Evolutionary conservation across 2,113 vertebrate genomes (phyloP), one percentile per base, ranked within the genome.

Genomic region (Megatriorchis doriae): DNA sequence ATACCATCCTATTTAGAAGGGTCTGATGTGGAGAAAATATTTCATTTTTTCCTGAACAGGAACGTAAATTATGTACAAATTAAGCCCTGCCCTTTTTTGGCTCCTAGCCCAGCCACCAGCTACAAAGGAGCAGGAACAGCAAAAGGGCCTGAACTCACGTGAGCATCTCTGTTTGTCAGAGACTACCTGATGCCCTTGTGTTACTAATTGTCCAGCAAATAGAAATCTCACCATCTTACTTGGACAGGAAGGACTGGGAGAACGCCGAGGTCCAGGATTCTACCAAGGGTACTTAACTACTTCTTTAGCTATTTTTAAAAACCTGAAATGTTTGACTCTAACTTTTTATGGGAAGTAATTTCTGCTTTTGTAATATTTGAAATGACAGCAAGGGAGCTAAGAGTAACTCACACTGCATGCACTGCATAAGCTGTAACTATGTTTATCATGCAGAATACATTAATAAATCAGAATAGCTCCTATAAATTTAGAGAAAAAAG

Each of bases 51-150:
- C 75, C 52, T 62, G 38, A 82, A 72, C 86, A 87, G 71, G 94
- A 86, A 91, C 1, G 8, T 79, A 68, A 86, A 96, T 95, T 70
- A 81, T 72, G 66, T 82, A n/a, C 53, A 56, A 68, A 94, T 93
- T 81, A 91, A 94, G 94, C 89, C 96, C 94, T 89, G 88, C 95
- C 96, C 93, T 89, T 75, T 71, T 84, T 11, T 95, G 94, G 81
- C 81, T 88, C 59, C n/a, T 62, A 79, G 94, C 94, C 93, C 90
- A 94, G 25, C 8, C 86, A 56, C 13, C 48, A 87, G 27, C 84
- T 77, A 42, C 84, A 62, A 61, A 84, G 93, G 78, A 93, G 50
- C 65, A 93, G 90, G 86, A 84, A 29, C 43, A 80, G 58, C 81
- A 82, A 81, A 94, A 94, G 70, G 56, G 40, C 52, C 56, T 55